Evolutionary conservation across 2,113 vertebrate genomes (phyloP).

Genomic region (Salminus brasiliensis): DNA sequence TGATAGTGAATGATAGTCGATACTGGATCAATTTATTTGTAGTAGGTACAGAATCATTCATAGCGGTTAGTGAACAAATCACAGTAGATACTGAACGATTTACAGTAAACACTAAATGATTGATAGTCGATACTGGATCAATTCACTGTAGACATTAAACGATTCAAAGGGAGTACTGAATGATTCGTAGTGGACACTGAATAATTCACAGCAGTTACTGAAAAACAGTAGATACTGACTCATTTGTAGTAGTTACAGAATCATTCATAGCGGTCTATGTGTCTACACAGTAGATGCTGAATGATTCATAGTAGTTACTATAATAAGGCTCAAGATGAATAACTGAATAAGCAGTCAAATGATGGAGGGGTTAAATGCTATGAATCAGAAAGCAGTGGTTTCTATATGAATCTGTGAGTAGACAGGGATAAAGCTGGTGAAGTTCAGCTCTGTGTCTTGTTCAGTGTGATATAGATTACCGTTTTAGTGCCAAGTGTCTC

Average conservation of each 20-base stretch:
- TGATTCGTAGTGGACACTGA: too few relatives aligned
- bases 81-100: neutral
- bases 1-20: too few relatives aligned
- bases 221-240: too few relatives aligned
- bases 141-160: neutral
- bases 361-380: neutral
- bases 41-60: too few relatives aligned
- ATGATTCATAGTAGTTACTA: too few relatives aligned
- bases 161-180: neutral
- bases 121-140: neutral
- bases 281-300: too few relatives aligned
- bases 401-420: conserved; percentile 37
- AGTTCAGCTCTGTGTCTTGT: conserved; percentile 67
- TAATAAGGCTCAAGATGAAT: neutral
- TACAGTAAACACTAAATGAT: neutral
- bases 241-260: too few relatives aligned
- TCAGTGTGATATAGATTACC: conserved; percentile 71
- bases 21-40: too few relatives aligned
- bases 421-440: conserved; percentile 72
- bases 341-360: neutral
- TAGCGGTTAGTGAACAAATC: neutral
- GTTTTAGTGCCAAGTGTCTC: conserved; percentile 68
- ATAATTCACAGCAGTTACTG: too few relatives aligned
- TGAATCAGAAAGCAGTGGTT: neutral
- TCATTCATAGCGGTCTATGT: too few relatives aligned